Conservation (phyloP, 2,113 vertebrate genomes). For the Blennius ocellaris region DNA sequence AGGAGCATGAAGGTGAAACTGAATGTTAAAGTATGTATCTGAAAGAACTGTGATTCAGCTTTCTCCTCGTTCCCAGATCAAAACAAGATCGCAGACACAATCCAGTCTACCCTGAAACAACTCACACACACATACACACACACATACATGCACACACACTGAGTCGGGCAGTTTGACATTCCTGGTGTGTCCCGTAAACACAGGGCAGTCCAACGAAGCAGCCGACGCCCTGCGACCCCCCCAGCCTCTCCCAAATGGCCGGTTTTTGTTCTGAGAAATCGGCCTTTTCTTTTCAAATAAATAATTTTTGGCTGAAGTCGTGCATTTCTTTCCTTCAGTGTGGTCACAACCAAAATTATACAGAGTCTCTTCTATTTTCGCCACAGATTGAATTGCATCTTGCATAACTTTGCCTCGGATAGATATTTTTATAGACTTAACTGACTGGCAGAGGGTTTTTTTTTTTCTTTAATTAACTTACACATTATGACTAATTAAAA, state of each 20-base stretch:
- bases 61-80: conserved; percentile 45
- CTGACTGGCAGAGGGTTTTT: conserved; percentile 69
- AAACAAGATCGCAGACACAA: conserved; percentile 53
- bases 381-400: conserved; percentile 82
- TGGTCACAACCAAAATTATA: conserved; percentile 86
- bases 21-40: not conserved
- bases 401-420: conserved; percentile 73
- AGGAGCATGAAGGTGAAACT: conserved; percentile 10
- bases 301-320: conserved; percentile 85
- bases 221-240: conserved; percentile 72
- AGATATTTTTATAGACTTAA: conserved; percentile 65
- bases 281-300: conserved; percentile 83
- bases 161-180: conserved; percentile 62
- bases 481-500: conserved; percentile 79
- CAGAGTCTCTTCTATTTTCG: conserved; percentile 81
- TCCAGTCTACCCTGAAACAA: conserved; percentile 45
- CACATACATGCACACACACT: conserved; percentile 20
- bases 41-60: conserved; percentile 12
- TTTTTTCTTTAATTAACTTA: conserved; percentile 77
- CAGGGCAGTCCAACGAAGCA: conserved; percentile 57
- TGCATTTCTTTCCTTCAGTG: conserved; percentile 81
- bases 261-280: conserved; percentile 82
- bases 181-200: conserved; percentile 75
- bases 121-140: conserved; percentile 42
- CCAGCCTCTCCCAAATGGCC: conserved; percentile 80